phyloP scores from a whole-genome alignment of 2,888 invertebrate species.

The Tipula lateralis region DNA sequence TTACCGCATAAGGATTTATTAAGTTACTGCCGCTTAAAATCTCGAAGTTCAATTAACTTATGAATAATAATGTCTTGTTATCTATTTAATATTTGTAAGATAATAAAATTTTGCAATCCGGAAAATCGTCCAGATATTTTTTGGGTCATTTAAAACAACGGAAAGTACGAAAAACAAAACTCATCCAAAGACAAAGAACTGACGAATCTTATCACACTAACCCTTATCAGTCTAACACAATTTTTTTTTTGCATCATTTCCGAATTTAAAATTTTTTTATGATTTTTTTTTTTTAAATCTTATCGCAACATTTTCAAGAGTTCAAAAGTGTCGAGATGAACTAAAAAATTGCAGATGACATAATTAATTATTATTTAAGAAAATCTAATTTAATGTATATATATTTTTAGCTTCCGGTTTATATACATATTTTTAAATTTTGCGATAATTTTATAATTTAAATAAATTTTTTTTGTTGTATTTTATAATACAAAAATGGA shows the following conservation, averaged over 20 bases:
- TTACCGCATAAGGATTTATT: too few species aligned
- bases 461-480: neutral
- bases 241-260: constrained; percentile 28
- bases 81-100: neutral
- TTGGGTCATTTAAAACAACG: neutral
- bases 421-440: neutral
- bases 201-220: neutral
- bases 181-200: neutral
- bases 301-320: neutral
- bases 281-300: neutral
- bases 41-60: neutral
- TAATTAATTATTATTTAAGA: constrained; percentile 26
- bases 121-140: neutral
- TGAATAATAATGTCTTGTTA: neutral
- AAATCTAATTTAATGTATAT: neutral
- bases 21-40: too few species aligned
- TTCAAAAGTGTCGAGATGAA: neutral
- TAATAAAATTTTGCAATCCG: neutral
- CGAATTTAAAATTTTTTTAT: neutral
- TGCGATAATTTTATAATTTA: neutral
- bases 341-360: constrained; percentile 28
- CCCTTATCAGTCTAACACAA: neutral
- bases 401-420: constrained; percentile 13
- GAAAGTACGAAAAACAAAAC: neutral
- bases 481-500: neutral